These are phyloP conservation scores for Hestina assimilis DNA, from an alignment of 1,140 invertebrate genomes.

Conservation along the genomic window DNA sequence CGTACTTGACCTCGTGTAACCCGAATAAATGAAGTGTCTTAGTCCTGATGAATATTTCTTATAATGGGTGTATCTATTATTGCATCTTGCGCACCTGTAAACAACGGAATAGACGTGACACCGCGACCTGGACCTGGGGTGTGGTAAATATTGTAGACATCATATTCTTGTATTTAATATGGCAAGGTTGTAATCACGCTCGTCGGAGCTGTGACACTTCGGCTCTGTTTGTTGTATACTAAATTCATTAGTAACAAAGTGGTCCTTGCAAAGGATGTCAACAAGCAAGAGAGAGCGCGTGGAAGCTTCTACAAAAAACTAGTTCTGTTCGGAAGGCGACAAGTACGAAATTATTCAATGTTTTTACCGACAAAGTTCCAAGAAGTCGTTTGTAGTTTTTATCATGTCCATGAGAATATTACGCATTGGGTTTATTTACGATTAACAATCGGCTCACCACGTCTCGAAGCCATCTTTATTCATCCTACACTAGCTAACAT, in stretches of 20 bases:
- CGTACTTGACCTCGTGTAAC: slow-evolving; percentile 12
- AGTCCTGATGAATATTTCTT: neutral
- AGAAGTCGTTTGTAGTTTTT: slow-evolving; percentile 44
- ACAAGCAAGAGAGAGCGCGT: slow-evolving; percentile 42
- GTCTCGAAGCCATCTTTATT: slow-evolving; percentile 7
- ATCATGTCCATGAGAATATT: slow-evolving; percentile 19
- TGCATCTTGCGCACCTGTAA: too few relatives aligned
- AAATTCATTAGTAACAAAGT: slow-evolving; percentile 15
- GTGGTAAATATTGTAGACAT: too few relatives aligned
- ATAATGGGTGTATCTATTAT: neutral
- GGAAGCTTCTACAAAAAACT: slow-evolving; percentile 46
- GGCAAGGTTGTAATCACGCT: too few relatives aligned
- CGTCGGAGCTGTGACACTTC: too few relatives aligned
- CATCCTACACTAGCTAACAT: slow-evolving; percentile 20
- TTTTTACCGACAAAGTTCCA: slow-evolving; percentile 55
- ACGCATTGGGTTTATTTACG: slow-evolving; percentile 18
- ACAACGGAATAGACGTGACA: too few relatives aligned
- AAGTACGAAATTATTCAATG: slow-evolving; percentile 64
- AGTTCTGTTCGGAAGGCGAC: slow-evolving; percentile 60
- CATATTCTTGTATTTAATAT: too few relatives aligned
- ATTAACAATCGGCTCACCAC: slow-evolving; percentile 19
- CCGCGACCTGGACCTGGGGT: too few relatives aligned
- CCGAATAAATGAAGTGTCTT: neutral
- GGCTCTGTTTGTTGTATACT: too few relatives aligned
- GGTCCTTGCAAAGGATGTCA: slow-evolving; percentile 15